Evolutionary conservation across 1,140 invertebrate species (phyloP).

Genomic region (Papilio machaon): DNA sequence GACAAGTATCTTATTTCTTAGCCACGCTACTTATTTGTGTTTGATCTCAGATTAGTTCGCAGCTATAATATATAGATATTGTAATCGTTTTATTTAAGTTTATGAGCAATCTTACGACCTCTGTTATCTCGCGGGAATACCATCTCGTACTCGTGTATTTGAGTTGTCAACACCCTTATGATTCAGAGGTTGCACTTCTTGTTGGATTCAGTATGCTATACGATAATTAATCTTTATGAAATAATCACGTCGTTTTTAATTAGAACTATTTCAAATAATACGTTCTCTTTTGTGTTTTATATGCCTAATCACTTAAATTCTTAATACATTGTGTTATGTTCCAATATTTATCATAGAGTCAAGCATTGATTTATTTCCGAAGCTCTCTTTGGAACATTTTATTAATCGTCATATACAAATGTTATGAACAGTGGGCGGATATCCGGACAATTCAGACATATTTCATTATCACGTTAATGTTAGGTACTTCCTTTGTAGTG

Average conservation of each 20-base stretch:
- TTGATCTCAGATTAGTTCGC: not conserved
- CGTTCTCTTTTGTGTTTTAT: too few relatives aligned
- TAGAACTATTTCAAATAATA: too few relatives aligned
- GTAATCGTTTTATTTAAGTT: not conserved
- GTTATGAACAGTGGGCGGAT: not conserved
- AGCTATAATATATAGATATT: not conserved
- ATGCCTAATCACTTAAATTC: too few relatives aligned
- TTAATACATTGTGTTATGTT: too few relatives aligned
- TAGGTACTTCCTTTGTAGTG: not conserved
- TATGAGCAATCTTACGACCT: not conserved
- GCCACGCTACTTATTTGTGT: too few relatives aligned
- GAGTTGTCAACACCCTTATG: not conserved
- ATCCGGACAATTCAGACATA: slow-evolving; percentile 13
- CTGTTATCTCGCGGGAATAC: not conserved
- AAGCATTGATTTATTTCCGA: not conserved
- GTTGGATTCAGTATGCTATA: not conserved
- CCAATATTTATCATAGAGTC: too few relatives aligned
- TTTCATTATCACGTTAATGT: slow-evolving; percentile 21
- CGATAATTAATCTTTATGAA: too few relatives aligned
- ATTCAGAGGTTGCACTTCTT: not conserved
- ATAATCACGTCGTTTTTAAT: too few relatives aligned
- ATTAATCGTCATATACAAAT: not conserved
- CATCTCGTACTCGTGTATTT: not conserved
- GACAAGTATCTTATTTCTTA: too few relatives aligned
- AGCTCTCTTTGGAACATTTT: not conserved